Evolutionary conservation across 2,797 vertebrate species (phyloP), one percentile per base, ranked within the genome.

Genomic region (Pangasius djambal): DNA sequence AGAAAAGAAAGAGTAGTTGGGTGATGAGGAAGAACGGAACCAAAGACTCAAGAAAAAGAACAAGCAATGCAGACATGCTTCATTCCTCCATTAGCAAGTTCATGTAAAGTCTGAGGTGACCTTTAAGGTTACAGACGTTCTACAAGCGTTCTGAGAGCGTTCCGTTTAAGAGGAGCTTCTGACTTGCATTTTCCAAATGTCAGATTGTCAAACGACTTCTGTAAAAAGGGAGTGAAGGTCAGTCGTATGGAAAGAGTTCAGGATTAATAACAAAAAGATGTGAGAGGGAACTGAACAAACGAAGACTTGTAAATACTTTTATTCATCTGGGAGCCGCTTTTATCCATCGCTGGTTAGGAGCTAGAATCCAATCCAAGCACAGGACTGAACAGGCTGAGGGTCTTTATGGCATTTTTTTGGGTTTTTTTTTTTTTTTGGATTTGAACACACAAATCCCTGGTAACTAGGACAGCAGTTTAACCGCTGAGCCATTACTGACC

Each of bases 41-140:
- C 72, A 12, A 75, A 89, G 86, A 31, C 6, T 12, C 48, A 34
- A 59, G 72, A 79, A 82, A 5, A 4, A 55, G 79, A 89, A 82
- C 15, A 16, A 67, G 34, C 12, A 6, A 48, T 15, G 65, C 55
- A 67, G 67, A 40, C 28, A 34, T 18, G 22, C 28, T 31, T 59
- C 48, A 52, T 70, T 70, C 28, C 0, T 48, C 15, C 37, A 44
- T 44, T 34, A 59, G n/a, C 16, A 69, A 48, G 31, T 83, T 67
- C 16, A 18, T 37, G 83, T 40, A 15, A 34, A 83, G 37, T 82
- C 20, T 18, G 81, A 61, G 8, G 55, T 79, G 86, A 88, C 83
- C 55, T 85, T 61, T 79, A 55, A 87, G 34, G 70, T 87, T 75
- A 79, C 13, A 15, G 3, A 22, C 8, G 67, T 86, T 82, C n/a